Percentiles rank a stretch among this genome's conserved stretches.
Conservation (phyloP, 1,140 invertebrate species). For the Amphibalanus amphitrite region DNA sequence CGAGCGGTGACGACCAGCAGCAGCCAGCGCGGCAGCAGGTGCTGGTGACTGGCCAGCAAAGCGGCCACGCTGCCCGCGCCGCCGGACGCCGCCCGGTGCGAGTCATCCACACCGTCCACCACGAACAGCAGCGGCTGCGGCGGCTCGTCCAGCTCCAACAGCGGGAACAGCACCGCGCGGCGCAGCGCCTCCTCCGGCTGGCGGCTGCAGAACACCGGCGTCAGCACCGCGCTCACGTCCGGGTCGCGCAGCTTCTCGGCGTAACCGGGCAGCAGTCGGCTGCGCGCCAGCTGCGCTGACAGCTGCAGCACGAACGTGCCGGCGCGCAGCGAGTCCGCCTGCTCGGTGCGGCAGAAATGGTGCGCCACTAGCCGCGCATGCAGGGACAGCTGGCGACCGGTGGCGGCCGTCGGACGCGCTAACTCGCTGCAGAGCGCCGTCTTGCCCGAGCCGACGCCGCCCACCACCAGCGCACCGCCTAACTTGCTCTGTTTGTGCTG, state of each 20-base stretch:
- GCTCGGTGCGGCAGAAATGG: slow-evolving; percentile 58
- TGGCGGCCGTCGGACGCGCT: slow-evolving; percentile 49
- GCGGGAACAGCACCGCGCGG: slow-evolving; percentile 63
- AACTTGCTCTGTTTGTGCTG: slow-evolving; percentile 23
- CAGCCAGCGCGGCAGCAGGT: slow-evolving; percentile 84
- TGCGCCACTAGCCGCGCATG: slow-evolving; percentile 57
- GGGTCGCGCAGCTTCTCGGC: slow-evolving; percentile 58
- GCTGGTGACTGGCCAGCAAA: slow-evolving; percentile 69
- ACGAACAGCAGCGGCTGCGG: slow-evolving; percentile 65
- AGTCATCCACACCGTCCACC: slow-evolving; percentile 84
- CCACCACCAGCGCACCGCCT: slow-evolving; percentile 64
- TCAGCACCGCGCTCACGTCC: slow-evolving; percentile 30
- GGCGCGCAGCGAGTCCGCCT: slow-evolving; percentile 45
- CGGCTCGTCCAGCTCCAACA: slow-evolving; percentile 55
- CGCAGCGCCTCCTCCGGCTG: slow-evolving; percentile 83
- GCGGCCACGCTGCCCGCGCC: slow-evolving; percentile 52
- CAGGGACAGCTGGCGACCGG: slow-evolving; percentile 40
- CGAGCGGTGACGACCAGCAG: slow-evolving; percentile 76
- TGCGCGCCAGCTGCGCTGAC: slow-evolving; percentile 43
- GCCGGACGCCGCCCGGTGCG: slow-evolving; percentile 20
- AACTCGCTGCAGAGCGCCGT: slow-evolving; percentile 60
- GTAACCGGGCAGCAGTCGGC: slow-evolving; percentile 40
- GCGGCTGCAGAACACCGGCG: slow-evolving; percentile 25
- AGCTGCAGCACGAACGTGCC: slow-evolving; percentile 64
- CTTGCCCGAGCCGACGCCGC: slow-evolving; percentile 71